These are phyloP conservation scores for Drosophila repletoides DNA, from an alignment of 1,140 invertebrate species.

Conservation along the genomic window DNA sequence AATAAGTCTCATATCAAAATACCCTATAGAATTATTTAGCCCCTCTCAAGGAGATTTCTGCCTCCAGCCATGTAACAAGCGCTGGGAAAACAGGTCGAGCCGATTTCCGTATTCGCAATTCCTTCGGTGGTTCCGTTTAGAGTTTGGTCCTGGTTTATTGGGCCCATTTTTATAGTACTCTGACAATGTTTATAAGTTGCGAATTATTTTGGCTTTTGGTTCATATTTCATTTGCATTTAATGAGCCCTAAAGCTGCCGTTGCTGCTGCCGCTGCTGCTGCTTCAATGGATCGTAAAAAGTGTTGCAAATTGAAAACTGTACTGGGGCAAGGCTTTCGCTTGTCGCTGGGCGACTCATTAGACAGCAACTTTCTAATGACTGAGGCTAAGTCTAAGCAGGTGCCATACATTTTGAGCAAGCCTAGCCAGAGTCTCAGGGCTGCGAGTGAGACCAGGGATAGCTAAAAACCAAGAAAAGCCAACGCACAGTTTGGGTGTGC, in stretches of 20 bases:
- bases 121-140: neutral
- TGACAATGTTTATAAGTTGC: slow-evolving; percentile 24
- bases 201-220: slow-evolving; percentile 57
- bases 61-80: no score
- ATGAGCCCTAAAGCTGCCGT: slow-evolving; percentile 43
- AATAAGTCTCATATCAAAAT: no score
- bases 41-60: no score
- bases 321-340: slow-evolving; percentile 3
- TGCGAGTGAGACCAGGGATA: neutral
- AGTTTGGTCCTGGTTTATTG: slow-evolving; percentile 6
- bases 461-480: neutral
- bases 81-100: neutral
- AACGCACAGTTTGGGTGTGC: slow-evolving; percentile 64
- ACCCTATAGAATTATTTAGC: no score
- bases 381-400: slow-evolving; percentile 65
- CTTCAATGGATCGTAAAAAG: slow-evolving; percentile 38
- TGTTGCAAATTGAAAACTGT: slow-evolving; percentile 59
- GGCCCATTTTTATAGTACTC: slow-evolving; percentile 1
- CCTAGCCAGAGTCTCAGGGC: no score
- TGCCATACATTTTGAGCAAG: slow-evolving; percentile 58
- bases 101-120: neutral
- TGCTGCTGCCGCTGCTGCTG: neutral
- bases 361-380: slow-evolving; percentile 34
- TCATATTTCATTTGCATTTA: slow-evolving; percentile 64
- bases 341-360: slow-evolving; percentile 47